Percentiles rank a stretch among this genome's conserved stretches.
Conservation (phyloP, 2,797 vertebrate genomes). For the Lepus oiostolus region DNA sequence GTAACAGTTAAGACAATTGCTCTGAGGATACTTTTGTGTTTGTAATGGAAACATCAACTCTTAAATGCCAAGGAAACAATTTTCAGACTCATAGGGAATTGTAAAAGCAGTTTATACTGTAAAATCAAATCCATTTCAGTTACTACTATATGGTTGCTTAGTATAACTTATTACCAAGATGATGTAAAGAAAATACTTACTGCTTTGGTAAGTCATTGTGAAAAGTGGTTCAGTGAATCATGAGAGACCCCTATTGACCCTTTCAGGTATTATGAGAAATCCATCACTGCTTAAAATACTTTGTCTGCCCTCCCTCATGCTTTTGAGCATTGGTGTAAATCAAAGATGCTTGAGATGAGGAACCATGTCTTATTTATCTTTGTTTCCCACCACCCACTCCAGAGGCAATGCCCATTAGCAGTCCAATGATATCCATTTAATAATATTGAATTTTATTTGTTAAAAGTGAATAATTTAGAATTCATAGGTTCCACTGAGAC, state of each 20-base stretch:
- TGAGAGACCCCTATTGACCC: slow-evolving; percentile 69
- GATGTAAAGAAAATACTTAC: slow-evolving; percentile 17
- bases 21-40: slow-evolving; percentile 24
- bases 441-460: background rate
- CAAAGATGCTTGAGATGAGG: background rate
- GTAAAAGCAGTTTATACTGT: background rate
- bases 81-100: background rate
- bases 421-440: background rate
- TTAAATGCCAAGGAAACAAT: slow-evolving; percentile 47
- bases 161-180: background rate
- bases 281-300: background rate
- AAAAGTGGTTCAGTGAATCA: slow-evolving; percentile 54
- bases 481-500: background rate
- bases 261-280: slow-evolving; percentile 59
- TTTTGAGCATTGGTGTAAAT: background rate
- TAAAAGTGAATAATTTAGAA: background rate
- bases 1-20: background rate
- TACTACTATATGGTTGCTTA: background rate
- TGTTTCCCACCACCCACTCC: background rate
- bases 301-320: background rate
- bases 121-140: slow-evolving; percentile 27
- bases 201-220: background rate
- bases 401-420: background rate
- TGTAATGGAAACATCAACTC: slow-evolving; percentile 48
- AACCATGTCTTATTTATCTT: background rate